Base-by-base conservation (phyloP, 2,888 invertebrate genomes). In the Lithodes maja region DNA sequence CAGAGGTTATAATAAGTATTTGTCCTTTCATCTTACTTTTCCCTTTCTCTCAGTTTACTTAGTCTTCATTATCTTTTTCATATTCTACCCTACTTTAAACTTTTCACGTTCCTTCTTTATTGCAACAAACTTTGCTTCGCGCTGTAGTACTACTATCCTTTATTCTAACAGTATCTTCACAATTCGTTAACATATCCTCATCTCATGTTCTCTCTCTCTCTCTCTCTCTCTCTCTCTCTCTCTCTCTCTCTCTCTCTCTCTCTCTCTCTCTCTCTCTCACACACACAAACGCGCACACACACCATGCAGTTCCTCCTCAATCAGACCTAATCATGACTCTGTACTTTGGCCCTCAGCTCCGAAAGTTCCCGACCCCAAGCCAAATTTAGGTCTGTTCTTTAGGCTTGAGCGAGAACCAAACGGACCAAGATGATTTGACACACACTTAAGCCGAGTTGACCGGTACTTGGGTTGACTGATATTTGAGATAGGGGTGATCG, bases 271-370 rank as follows among this genome's bases (percentile, higher is more conserved):
- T 2, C 77, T 1, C 77, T 50, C 77, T 2, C 50, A 0, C 77
- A 77, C 50, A 77, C 77, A 77, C 77, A 77, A 33, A 77, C 77
- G 50, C 77, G 50, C 77, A 77, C 77, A 77, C 77, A 77, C 77
- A 77, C 77, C 33, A 61, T 61, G 5, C 5, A 5, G 12, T 61
- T 61, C 61, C 61, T 61, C 12, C 61, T 7, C 12, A 61, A 5
- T 61, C 61, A 61, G 61, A 7, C 7, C 61, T 33, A 33, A 33
- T 33, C 33, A 33, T 33, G 33, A 33, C 33, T 33, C 33, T 33
- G 33, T 33, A 33, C 61, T 12, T 61, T 12, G 12, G 61, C 5
- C 61, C 61, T 61, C 61, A 61, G 61, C 61, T 61, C 61, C 33
- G 33, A 33, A 33, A 33, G 33, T 33, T 33, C 61, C 12, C 61